Percentiles rank a stretch among this genome's conserved stretches.
Conservation (phyloP, 2,113 vertebrate genomes). For the Trematocara marginatum region DNA sequence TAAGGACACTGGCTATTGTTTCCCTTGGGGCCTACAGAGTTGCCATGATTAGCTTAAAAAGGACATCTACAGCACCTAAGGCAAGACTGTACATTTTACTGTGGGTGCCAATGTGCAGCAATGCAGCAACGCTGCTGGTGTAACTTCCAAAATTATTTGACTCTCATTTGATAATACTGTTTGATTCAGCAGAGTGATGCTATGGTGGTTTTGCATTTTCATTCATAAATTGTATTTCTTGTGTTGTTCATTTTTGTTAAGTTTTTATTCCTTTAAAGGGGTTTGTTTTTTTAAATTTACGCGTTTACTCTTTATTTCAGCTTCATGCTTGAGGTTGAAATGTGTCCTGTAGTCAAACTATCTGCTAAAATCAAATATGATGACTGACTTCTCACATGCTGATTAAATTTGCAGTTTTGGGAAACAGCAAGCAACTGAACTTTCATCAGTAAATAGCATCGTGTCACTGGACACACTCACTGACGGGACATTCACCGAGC, state of each 20-base stretch:
- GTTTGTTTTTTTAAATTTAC: background rate
- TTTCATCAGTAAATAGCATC: background rate
- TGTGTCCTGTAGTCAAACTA: background rate
- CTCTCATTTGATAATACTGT: background rate
- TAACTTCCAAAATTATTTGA: background rate
- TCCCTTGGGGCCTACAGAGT: slow-evolving; percentile 7
- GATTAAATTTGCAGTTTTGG: background rate
- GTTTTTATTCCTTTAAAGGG: background rate
- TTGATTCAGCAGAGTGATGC: background rate
- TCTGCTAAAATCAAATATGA: background rate
- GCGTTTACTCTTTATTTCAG: background rate
- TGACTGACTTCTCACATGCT: background rate
- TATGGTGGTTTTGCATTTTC: background rate
- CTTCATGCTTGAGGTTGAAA: background rate
- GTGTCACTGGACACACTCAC: background rate
- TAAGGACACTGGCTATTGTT: slow-evolving; percentile 1
- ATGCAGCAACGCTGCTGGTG: background rate
- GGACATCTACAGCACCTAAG: slow-evolving; percentile 3
- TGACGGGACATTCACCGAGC: background rate
- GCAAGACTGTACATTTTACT: background rate
- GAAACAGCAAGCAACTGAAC: background rate
- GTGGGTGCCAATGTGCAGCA: background rate
- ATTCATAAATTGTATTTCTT: background rate
- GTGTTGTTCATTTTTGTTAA: background rate
- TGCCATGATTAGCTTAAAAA: background rate